Percentiles rank a stretch among this genome's conserved stretches.
Evolutionary conservation across 2,888 invertebrate species (phyloP).

Genomic region (Apodemia mormo): DNA sequence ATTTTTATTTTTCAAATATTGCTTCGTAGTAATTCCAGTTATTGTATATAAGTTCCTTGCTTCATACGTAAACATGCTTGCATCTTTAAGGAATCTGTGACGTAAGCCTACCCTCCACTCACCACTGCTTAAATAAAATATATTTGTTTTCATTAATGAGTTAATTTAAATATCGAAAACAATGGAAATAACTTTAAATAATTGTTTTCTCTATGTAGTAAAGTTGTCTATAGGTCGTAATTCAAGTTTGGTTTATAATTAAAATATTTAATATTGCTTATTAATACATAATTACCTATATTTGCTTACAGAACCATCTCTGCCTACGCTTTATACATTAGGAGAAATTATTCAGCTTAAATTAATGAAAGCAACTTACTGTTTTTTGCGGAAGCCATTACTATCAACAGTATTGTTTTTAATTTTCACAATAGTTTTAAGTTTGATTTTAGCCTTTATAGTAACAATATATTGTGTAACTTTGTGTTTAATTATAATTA

Average conservation of each 20-base stretch:
- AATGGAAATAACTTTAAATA: slow-evolving; percentile 61
- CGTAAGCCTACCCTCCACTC: too few relatives aligned
- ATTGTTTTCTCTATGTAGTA: slow-evolving; percentile 46
- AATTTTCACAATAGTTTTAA: slow-evolving; percentile 28
- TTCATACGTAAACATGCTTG: too few relatives aligned
- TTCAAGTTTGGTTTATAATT: slow-evolving; percentile 27
- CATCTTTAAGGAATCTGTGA: too few relatives aligned
- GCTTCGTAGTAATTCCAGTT: too few relatives aligned
- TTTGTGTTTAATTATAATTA: slow-evolving; percentile 40
- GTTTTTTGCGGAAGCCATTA: slow-evolving; percentile 44
- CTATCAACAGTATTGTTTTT: slow-evolving; percentile 46
- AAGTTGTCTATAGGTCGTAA: slow-evolving; percentile 46
- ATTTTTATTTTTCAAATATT: too few relatives aligned
- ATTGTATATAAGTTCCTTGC: too few relatives aligned
- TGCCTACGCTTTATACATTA: slow-evolving; percentile 20
- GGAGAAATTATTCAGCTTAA: slow-evolving; percentile 21
- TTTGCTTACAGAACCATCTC: slow-evolving; percentile 34
- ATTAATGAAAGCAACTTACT: slow-evolving; percentile 23
- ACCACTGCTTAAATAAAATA: too few relatives aligned
- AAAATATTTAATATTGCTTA: neutral
- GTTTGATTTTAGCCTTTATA: slow-evolving; percentile 28
- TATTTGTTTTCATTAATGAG: neutral
- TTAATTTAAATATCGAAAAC: neutral
- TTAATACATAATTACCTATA: neutral
- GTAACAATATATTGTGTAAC: slow-evolving; percentile 37